A percentile compares a stretch with the other conserved stretches of the same genome.
Conservation (phyloP, 2,797 vertebrate species). For the Catharus ustulatus region DNA sequence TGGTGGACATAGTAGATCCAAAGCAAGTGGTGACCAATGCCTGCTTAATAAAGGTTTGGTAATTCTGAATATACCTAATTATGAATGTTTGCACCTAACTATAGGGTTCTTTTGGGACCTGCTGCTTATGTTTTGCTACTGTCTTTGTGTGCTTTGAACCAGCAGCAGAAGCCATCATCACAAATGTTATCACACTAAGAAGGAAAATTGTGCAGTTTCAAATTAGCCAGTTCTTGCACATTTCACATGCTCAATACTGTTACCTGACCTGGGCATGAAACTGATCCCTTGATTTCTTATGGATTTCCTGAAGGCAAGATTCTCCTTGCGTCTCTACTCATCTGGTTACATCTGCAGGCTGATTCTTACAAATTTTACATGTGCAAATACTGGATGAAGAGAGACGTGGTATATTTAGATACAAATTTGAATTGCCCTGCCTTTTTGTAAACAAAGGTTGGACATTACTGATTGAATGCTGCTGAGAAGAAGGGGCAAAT, state of each 20-base stretch:
- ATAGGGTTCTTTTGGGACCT: neutral
- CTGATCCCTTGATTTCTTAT: neutral
- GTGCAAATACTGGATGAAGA: neutral
- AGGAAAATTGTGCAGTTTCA: neutral
- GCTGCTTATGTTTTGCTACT: neutral
- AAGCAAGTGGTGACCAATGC: slow-evolving; percentile 98
- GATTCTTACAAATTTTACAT: neutral
- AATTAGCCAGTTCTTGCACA: neutral
- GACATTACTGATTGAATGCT: neutral
- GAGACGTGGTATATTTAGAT: neutral
- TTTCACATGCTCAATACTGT: neutral
- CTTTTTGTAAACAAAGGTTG: neutral
- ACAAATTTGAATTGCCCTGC: neutral
- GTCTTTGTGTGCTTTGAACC: neutral
- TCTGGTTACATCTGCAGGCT: neutral
- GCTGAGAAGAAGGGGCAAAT: neutral
- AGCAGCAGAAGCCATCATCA: neutral
- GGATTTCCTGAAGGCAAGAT: neutral
- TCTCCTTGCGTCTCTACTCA: neutral
- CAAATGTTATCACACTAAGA: neutral
- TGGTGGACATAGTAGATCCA: slow-evolving; percentile 95
- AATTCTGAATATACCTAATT: slow-evolving; percentile 36
- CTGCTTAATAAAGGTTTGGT: slow-evolving; percentile 94
- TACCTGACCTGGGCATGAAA: neutral
- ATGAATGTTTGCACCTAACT: neutral